These are phyloP conservation scores for Ischnura elegans DNA, from an alignment of 2,888 invertebrate genomes.

Conservation along the genomic window DNA sequence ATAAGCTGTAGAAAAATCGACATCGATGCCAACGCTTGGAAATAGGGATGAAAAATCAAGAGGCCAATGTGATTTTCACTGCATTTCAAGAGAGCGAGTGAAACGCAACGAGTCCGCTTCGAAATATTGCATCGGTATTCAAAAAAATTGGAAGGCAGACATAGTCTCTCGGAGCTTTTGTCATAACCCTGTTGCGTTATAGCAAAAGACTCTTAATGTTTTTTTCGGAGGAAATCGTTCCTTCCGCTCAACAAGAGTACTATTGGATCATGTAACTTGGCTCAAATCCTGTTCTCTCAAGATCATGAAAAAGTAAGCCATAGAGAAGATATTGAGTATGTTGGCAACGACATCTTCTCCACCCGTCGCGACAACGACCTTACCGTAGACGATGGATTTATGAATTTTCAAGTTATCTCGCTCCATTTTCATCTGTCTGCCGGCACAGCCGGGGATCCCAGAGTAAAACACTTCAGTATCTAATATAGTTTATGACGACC, in stretches of 20 bases:
- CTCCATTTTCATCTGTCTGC: not conserved
- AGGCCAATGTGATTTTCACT: not conserved
- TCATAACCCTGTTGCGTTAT: not conserved
- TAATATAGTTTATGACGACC: not conserved
- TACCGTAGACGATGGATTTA: not conserved
- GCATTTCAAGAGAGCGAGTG: not conserved
- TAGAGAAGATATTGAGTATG: not conserved
- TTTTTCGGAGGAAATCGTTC: not conserved
- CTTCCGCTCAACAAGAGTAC: not conserved
- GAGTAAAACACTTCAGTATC: not conserved
- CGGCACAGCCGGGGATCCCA: not conserved
- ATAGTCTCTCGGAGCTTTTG: not conserved
- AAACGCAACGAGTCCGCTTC: not conserved
- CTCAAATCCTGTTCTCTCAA: not conserved
- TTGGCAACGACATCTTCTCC: not conserved
- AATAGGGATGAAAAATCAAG: not conserved
- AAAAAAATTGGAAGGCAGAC: not conserved
- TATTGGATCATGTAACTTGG: not conserved
- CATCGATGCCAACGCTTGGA: not conserved
- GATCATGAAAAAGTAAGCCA: not conserved
- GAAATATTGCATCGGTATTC: conserved; percentile 15
- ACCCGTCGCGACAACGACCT: not conserved
- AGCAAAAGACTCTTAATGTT: not conserved
- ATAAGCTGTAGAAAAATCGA: not conserved
- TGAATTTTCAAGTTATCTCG: not conserved